phyloP scores from a whole-genome alignment of 2,797 vertebrate species.

The Falco naumanni region DNA sequence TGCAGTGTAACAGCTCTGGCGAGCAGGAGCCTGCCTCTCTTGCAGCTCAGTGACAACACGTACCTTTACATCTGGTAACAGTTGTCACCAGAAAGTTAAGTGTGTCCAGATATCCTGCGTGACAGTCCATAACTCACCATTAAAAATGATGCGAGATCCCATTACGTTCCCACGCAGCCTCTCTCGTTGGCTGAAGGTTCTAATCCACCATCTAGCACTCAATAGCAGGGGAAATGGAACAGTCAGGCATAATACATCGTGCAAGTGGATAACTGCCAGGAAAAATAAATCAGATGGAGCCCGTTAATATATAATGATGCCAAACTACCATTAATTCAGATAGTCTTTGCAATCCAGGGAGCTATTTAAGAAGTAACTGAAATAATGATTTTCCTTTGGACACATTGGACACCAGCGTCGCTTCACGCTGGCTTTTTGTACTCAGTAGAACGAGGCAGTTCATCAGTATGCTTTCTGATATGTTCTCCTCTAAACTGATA shows the following conservation, averaged over 20 bases:
- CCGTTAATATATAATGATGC: constrained; percentile 45
- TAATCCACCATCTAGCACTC: constrained; percentile 6
- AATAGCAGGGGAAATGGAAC: background rate
- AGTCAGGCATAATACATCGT: constrained; percentile 6
- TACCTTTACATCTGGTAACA: constrained; percentile 3
- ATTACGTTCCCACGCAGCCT: background rate
- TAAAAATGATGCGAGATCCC: constrained; percentile 5
- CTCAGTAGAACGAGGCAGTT: background rate
- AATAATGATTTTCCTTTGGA: constrained; percentile 52
- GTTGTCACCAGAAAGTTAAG: constrained; percentile 32
- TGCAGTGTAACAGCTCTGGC: background rate
- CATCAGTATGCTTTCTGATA: background rate
- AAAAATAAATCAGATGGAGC: constrained; percentile 48
- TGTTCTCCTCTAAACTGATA: background rate
- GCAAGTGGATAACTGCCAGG: constrained; percentile 56
- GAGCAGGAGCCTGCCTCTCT: constrained; percentile 16
- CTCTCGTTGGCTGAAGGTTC: constrained; percentile 15
- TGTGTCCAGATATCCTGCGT: constrained; percentile 31
- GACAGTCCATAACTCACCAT: constrained; percentile 55
- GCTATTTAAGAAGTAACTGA: constrained; percentile 42
- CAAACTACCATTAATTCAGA: constrained; percentile 60
- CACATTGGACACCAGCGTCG: background rate
- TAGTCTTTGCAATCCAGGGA: constrained; percentile 9
- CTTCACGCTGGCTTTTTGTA: constrained; percentile 9
- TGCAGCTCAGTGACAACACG: constrained; percentile 15